phyloP scores from a whole-genome alignment of 2,888 invertebrate species.

The Chouioia cunea region DNA sequence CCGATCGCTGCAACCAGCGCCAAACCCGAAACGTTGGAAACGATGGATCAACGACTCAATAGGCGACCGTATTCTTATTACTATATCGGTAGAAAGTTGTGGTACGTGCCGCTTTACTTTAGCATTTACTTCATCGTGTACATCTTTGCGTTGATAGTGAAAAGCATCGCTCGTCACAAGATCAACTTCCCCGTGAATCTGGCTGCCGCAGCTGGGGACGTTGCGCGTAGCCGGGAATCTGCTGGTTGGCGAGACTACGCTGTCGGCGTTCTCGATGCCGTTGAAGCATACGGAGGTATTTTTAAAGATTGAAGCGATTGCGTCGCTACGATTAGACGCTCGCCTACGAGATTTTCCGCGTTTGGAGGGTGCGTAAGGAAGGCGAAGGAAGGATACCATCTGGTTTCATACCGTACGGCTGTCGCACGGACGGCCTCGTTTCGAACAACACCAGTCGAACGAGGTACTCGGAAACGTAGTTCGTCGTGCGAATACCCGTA shows the following conservation, averaged over 20 bases:
- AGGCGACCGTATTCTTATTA: constrained; percentile 78
- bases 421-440: too few relatives aligned
- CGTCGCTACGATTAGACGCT: too few relatives aligned
- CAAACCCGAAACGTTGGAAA: constrained; percentile 61
- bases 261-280: constrained; percentile 53
- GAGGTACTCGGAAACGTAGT: too few relatives aligned
- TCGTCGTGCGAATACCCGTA: too few relatives aligned
- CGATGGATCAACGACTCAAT: constrained; percentile 64
- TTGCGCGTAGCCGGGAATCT: constrained; percentile 45
- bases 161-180: constrained; percentile 81
- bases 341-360: too few relatives aligned
- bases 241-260: constrained; percentile 57
- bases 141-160: constrained; percentile 79
- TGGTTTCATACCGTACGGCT: too few relatives aligned
- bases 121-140: constrained; percentile 78
- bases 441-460: too few relatives aligned
- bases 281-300: constrained; percentile 51
- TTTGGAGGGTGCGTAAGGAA: too few relatives aligned
- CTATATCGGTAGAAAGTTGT: constrained; percentile 80
- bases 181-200: constrained; percentile 69
- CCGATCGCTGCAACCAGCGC: constrained; percentile 64
- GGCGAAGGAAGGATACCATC: too few relatives aligned
- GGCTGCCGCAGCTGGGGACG: constrained; percentile 55
- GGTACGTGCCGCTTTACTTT: constrained; percentile 82
- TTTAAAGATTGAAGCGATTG: too few relatives aligned